Conservation (phyloP, 1,140 invertebrate genomes). For the Apis florea region DNA sequence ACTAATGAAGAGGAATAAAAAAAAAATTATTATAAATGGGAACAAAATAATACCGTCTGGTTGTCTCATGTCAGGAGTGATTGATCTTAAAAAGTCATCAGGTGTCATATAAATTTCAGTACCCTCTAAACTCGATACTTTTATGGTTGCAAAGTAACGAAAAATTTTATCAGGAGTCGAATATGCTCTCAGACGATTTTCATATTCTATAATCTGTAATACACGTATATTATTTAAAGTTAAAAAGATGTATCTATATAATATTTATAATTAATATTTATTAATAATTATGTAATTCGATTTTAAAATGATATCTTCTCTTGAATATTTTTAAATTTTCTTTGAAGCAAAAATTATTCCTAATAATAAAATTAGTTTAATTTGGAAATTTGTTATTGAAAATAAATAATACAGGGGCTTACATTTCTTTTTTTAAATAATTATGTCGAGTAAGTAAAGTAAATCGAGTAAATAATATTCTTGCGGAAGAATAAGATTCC, state of each 20-base stretch:
- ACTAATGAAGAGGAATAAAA: not conserved
- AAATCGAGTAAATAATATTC: no score
- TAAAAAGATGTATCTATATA: no score
- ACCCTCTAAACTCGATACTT: conserved; percentile 86
- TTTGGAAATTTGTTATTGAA: no score
- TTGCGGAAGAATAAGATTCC: no score
- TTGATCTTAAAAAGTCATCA: conserved; percentile 97
- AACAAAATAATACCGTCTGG: conserved; percentile 90
- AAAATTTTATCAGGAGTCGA: conserved; percentile 99
- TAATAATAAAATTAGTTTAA: not conserved
- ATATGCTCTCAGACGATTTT: conserved; percentile 96
- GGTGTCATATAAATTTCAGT: conserved; percentile 98
- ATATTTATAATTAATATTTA: no score
- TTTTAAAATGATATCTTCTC: not conserved
- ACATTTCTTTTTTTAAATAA: no score
- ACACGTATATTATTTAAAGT: not conserved
- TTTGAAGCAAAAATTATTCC: not conserved
- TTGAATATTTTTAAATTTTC: not conserved
- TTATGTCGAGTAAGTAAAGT: no score
- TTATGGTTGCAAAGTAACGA: conserved; percentile 99
- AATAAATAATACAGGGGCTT: no score
- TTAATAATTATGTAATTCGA: no score
- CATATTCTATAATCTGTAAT: conserved; percentile 97
- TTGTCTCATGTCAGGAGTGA: conserved; percentile 97
- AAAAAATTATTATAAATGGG: not conserved